These are phyloP conservation scores for Tetragnatha versicolor DNA, from an alignment of 1,140 invertebrate species.

Conservation along the genomic window DNA sequence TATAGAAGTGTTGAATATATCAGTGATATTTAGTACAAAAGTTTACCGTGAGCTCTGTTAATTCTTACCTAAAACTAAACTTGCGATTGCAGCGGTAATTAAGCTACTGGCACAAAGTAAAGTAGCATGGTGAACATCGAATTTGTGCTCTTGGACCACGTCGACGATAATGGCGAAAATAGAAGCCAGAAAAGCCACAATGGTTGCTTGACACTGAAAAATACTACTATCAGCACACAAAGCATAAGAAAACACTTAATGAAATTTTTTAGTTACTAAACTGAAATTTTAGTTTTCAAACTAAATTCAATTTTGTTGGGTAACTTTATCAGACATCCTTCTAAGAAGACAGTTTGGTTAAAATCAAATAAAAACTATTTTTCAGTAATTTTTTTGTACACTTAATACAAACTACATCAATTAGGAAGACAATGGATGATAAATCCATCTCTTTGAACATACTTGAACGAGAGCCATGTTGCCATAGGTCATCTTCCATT, in stretches of 20 bases:
- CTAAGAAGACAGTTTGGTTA: too few relatives aligned
- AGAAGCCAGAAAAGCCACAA: constrained; percentile 89
- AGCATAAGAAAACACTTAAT: too few relatives aligned
- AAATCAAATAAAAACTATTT: too few relatives aligned
- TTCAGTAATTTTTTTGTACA: not conserved
- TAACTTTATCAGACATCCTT: too few relatives aligned
- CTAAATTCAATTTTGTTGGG: too few relatives aligned
- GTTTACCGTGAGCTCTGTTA: too few relatives aligned
- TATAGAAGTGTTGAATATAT: too few relatives aligned
- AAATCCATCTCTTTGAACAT: too few relatives aligned
- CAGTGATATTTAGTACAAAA: too few relatives aligned
- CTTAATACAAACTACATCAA: too few relatives aligned
- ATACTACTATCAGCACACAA: not conserved
- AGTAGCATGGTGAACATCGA: constrained; percentile 72
- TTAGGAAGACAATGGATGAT: too few relatives aligned
- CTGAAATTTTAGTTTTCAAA: too few relatives aligned
- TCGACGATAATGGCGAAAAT: constrained; percentile 84
- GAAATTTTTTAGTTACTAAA: constrained; percentile 27
- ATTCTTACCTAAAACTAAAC: constrained; percentile 70
- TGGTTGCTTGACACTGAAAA: constrained; percentile 84
- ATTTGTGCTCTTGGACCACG: constrained; percentile 80
- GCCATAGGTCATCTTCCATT: constrained; percentile 79
- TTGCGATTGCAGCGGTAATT: constrained; percentile 80
- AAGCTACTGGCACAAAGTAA: constrained; percentile 87
- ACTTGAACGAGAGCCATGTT: constrained; percentile 90